A percentile compares a stretch with the other conserved stretches of the same genome.
phyloP scores from a whole-genome alignment of 35 echinoderm and acorn worm genomes.

The Apostichopus parvimensis region DNA sequence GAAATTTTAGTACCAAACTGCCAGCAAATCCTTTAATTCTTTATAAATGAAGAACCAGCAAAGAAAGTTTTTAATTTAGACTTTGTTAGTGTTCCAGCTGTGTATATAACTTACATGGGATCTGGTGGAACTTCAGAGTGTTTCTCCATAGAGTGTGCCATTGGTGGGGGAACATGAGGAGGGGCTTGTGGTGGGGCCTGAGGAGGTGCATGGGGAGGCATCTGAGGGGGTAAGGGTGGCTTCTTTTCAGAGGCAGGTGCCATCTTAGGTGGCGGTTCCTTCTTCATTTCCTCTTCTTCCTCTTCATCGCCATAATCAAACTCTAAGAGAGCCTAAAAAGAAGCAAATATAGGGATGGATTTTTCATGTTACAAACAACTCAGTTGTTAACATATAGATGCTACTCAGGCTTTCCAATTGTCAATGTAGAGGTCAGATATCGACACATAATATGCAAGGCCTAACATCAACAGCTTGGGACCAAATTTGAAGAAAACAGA shows the following conservation, averaged over 20 bases:
- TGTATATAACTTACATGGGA: background rate
- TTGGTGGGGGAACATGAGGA: background rate
- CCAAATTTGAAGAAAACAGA: no score
- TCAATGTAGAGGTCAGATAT: no score
- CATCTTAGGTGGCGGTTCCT: slow-evolving; percentile 2
- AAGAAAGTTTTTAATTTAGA: no score
- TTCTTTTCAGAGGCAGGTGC: slow-evolving; percentile 8
- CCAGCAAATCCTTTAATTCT: background rate
- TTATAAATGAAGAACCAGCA: background rate
- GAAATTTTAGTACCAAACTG: background rate
- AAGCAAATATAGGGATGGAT: background rate
- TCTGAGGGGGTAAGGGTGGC: slow-evolving; percentile 14
- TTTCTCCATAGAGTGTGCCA: background rate
- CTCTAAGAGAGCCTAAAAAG: slow-evolving; percentile 73
- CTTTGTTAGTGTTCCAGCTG: no score
- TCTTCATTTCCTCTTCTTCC: slow-evolving; percentile 47
- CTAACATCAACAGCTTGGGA: no score
- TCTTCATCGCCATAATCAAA: slow-evolving; percentile 97
- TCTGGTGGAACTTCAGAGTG: background rate
- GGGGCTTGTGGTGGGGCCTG: background rate
- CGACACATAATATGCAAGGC: no score
- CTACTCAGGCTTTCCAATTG: no score
- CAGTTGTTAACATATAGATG: background rate
- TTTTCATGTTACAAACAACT: background rate
- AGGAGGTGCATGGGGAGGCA: background rate